A percentile compares a stretch with the other conserved stretches of the same genome.
Evolutionary conservation across 2,888 invertebrate species (phyloP).

Genomic region (Tuberolachnus salignus): DNA sequence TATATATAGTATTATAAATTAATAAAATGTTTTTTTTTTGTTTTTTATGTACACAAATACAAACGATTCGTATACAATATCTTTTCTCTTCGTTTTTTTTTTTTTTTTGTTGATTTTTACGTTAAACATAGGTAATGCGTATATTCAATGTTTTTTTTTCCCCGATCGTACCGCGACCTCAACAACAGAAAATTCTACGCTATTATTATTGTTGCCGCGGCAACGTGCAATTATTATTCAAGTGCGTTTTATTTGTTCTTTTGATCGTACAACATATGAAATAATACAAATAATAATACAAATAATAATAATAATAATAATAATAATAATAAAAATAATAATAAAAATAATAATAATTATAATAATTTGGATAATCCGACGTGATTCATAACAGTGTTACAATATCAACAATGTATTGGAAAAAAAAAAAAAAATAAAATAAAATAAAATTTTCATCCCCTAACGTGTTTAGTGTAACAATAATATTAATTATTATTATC

Average conservation of each 20-base stretch:
- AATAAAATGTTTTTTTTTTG: too few species aligned
- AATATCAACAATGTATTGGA: background rate
- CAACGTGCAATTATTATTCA: background rate
- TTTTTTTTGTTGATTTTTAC: background rate
- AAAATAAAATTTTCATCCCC: too few species aligned
- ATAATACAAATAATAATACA: background rate
- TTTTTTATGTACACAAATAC: constrained; percentile 15
- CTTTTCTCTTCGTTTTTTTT: background rate
- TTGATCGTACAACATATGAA: background rate
- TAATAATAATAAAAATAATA: too few species aligned
- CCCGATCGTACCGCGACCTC: background rate
- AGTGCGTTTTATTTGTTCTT: constrained; percentile 1
- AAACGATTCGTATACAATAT: constrained; percentile 2
- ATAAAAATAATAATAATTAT: background rate
- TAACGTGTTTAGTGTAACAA: too few species aligned
- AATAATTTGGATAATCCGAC: background rate
- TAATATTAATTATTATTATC: background rate
- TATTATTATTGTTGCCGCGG: background rate
- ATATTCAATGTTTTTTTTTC: too few species aligned
- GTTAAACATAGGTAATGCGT: background rate
- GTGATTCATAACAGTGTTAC: background rate
- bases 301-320: background rate
- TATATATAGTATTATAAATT: background rate
- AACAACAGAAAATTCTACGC: background rate
- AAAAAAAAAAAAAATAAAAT: too few species aligned